These are phyloP conservation scores for Zeus faber DNA, from an alignment of 2,113 vertebrate genomes.

Conservation along the genomic window DNA sequence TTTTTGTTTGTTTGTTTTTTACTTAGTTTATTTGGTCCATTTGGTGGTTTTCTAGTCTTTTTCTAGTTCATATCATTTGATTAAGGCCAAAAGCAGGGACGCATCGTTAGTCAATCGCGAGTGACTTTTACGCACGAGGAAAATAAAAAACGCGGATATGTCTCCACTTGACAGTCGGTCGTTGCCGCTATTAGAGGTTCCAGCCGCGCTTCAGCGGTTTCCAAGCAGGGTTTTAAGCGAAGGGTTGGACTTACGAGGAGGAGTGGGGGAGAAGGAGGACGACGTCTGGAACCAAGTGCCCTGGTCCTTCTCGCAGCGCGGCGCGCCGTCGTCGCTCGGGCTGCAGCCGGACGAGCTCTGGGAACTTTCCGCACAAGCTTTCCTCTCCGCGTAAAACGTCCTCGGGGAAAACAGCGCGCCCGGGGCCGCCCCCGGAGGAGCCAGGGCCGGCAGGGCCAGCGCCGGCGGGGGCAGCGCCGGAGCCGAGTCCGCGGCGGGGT, in stretches of 20 bases:
- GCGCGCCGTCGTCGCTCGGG: slow-evolving; percentile 57
- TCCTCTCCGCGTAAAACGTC: slow-evolving; percentile 67
- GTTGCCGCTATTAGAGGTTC: too few species aligned
- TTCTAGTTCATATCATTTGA: too few species aligned
- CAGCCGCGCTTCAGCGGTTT: too few species aligned
- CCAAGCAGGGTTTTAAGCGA: too few species aligned
- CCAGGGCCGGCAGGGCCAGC: slow-evolving; percentile 33
- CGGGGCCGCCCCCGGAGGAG: slow-evolving; percentile 43
- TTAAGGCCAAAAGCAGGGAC: too few species aligned
- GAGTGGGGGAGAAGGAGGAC: slow-evolving; percentile 66
- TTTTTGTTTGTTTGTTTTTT: too few species aligned
- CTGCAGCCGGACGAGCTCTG: slow-evolving; percentile 54
- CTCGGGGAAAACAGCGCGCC: slow-evolving; percentile 60
- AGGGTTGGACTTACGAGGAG: slow-evolving; percentile 70
- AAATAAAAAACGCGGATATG: too few species aligned
- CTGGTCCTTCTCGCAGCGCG: slow-evolving; percentile 69
- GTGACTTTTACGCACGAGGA: too few species aligned
- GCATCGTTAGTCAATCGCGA: too few species aligned
- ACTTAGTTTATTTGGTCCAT: too few species aligned
- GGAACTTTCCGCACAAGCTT: slow-evolving; percentile 56
- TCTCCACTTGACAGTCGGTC: too few species aligned
- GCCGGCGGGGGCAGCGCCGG: slow-evolving; percentile 44
- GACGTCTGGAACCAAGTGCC: slow-evolving; percentile 71
- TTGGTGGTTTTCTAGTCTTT: too few species aligned
- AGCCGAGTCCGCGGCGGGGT: slow-evolving; percentile 45